phyloP scores from a whole-genome alignment of 2,797 vertebrate species.

The Sebastolobus altivelis region DNA sequence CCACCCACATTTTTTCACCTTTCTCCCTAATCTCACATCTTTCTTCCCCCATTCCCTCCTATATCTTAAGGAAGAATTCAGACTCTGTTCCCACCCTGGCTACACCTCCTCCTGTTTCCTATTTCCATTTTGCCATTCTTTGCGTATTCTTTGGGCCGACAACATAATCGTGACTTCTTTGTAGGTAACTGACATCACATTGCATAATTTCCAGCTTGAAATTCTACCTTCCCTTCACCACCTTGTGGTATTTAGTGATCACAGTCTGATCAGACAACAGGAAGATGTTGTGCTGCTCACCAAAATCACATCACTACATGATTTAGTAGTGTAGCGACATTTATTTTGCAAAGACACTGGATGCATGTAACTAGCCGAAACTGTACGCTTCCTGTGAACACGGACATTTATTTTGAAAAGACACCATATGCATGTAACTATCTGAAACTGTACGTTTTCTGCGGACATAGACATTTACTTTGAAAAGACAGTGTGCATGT shows the following conservation, averaged over 20 bases:
- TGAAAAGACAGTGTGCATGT: too few species aligned
- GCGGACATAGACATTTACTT: too few species aligned
- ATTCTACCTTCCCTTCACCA: not conserved
- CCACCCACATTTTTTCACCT: conserved; percentile 37
- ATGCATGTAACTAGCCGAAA: too few species aligned
- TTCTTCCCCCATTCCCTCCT: not conserved
- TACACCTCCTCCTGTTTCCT: not conserved
- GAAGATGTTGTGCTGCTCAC: conserved; percentile 1
- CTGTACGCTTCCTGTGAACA: too few species aligned
- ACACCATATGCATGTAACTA: too few species aligned
- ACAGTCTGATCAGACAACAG: conserved; percentile 4
- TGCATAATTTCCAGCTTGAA: not conserved
- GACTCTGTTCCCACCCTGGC: not conserved
- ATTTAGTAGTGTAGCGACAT: too few species aligned
- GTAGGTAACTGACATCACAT: too few species aligned
- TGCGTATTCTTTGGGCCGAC: not conserved
- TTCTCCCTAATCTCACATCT: conserved; percentile 4
- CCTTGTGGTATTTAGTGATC: not conserved
- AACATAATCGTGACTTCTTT: not conserved
- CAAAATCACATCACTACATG: conserved; percentile 2
- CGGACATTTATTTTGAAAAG: too few species aligned
- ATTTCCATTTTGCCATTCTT: not conserved
- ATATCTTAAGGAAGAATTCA: not conserved
- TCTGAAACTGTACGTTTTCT: too few species aligned
- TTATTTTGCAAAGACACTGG: too few species aligned